Evolutionary conservation across 2,113 vertebrate genomes (phyloP).

Genomic region (Myotis yumanensis): DNA sequence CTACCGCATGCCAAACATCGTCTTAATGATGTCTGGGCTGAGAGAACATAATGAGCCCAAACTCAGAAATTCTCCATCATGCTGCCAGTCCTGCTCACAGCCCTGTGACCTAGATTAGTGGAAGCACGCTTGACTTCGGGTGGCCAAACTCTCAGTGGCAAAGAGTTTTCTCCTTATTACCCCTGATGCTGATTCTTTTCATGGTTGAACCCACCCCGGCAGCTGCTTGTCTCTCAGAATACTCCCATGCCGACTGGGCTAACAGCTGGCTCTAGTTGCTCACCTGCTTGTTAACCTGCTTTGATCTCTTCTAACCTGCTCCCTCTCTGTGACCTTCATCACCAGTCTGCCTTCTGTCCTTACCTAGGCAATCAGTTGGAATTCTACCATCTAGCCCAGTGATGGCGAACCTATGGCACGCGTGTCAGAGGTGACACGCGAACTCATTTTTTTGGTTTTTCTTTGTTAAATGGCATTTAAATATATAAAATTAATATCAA

Average conservation of each 20-base stretch:
- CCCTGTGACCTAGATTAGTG: background rate
- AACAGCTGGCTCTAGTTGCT: rapidly evolving
- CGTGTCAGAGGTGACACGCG: too few species aligned
- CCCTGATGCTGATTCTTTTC: background rate
- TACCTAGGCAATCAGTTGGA: background rate
- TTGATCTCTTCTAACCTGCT: background rate
- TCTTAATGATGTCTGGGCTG: slow-evolving; percentile 20
- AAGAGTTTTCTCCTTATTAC: background rate
- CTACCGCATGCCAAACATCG: background rate
- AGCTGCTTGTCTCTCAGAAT: too few species aligned
- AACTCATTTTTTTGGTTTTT: too few species aligned
- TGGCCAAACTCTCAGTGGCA: background rate
- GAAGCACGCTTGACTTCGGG: background rate
- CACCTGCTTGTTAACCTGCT: too few species aligned
- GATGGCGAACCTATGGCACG: too few species aligned
- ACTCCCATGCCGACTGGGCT: too few species aligned
- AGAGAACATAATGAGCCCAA: background rate
- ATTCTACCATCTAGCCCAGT: background rate
- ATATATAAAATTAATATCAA: too few species aligned
- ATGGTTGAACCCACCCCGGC: background rate
- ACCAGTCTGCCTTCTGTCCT: background rate
- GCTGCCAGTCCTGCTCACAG: background rate
- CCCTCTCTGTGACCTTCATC: background rate
- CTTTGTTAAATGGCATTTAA: too few species aligned
- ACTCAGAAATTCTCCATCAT: background rate